Evolutionary conservation across 2,888 invertebrate species (phyloP).

Genomic region (Alitta virens): DNA sequence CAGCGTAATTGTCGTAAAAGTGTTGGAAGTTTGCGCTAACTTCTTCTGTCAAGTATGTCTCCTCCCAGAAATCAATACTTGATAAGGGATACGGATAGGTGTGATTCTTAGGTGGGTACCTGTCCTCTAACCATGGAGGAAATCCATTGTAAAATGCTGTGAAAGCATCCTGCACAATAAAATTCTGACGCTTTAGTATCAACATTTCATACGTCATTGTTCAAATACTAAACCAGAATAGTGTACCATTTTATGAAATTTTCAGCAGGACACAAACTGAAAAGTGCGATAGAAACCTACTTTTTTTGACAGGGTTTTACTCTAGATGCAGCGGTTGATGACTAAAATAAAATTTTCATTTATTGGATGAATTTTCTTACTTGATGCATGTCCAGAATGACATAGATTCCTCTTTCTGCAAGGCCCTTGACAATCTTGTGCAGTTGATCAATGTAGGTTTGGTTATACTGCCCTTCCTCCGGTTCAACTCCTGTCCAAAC

Average conservation of each 20-base stretch:
- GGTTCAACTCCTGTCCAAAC: conserved; percentile 32
- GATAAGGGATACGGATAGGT: conserved; percentile 36
- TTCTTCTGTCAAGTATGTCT: conserved; percentile 35
- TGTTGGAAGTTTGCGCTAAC: conserved; percentile 33
- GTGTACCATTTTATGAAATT: no score
- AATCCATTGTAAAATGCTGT: conserved; percentile 35
- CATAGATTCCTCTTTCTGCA: conserved; percentile 32
- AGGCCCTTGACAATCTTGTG: background rate
- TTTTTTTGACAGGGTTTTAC: no score
- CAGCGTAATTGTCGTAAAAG: conserved; percentile 33
- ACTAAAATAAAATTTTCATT: no score
- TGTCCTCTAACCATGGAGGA: conserved; percentile 36
- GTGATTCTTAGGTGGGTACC: conserved; percentile 30
- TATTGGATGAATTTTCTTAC: no score
- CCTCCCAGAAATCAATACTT: conserved; percentile 22
- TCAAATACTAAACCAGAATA: no score
- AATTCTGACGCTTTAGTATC: no score
- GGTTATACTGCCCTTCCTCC: conserved; percentile 19
- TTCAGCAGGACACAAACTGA: no score
- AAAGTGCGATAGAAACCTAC: no score
- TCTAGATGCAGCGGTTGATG: no score
- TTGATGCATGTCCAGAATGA: conserved; percentile 39
- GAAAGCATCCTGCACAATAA: no score
- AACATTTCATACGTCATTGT: no score
- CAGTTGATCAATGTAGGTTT: conserved; percentile 24